Evolutionary conservation across 1,140 invertebrate species (phyloP).

Genomic region (Drosophila mojavensis): DNA sequence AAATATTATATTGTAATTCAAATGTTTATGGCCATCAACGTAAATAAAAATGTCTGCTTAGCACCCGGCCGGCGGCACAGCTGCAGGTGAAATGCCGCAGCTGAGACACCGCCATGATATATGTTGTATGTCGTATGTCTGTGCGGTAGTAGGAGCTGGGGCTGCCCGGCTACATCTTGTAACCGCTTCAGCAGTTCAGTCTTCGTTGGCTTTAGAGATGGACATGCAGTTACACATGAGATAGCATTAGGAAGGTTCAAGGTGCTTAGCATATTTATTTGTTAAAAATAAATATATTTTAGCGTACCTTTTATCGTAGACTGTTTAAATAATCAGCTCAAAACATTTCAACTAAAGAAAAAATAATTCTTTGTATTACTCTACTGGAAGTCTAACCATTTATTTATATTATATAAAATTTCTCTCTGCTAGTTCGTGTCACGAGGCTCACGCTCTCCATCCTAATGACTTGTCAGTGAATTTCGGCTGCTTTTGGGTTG

Average conservation of each 20-base stretch:
- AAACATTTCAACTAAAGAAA: too few species aligned
- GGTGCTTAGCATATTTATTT: too few species aligned
- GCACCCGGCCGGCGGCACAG: conserved; percentile 25
- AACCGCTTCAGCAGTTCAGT: neutral
- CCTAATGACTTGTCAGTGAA: conserved; percentile 35
- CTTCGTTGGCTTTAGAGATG: neutral
- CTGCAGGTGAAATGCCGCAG: conserved; percentile 18
- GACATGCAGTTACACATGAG: neutral
- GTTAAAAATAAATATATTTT: too few species aligned
- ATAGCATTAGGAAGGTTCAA: neutral
- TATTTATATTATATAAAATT: too few species aligned
- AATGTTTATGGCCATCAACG: conserved; percentile 82
- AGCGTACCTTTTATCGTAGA: too few species aligned
- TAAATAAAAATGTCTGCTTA: conserved; percentile 81
- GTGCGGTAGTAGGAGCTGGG: neutral
- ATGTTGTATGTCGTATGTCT: conserved; percentile 19
- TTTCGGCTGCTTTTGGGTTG: neutral
- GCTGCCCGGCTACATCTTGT: neutral
- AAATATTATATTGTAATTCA: conserved; percentile 83
- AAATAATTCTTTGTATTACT: too few species aligned
- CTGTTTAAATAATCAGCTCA: too few species aligned
- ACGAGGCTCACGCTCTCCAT: neutral
- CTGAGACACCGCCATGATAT: conserved; percentile 20
- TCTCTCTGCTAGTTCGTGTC: neutral
- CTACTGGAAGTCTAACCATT: too few species aligned